A percentile compares a stretch with the other conserved stretches of the same genome.
phyloP scores from a whole-genome alignment of 2,113 vertebrate species.

The Chaetodon auriga region DNA sequence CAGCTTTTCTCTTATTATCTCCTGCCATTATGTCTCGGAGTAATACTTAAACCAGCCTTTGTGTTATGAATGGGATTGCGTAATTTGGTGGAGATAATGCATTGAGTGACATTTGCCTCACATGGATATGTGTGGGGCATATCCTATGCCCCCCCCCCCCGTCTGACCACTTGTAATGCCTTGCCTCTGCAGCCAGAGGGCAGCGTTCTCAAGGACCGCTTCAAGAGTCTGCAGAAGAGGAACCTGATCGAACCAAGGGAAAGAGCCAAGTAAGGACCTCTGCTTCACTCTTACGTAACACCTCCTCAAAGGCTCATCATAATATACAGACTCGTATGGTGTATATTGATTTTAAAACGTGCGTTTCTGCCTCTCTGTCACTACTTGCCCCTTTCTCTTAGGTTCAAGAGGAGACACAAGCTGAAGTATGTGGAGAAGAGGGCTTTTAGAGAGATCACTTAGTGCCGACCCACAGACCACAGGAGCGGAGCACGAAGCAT shows the following conservation, averaged over 20 bases:
- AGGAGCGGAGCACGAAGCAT: not conserved
- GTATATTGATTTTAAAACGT: conserved; percentile 9
- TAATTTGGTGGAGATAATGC: conserved; percentile 41
- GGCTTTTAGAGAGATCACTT: conserved; percentile 89
- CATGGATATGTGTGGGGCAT: conserved; percentile 7
- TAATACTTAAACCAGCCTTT: conserved; percentile 43
- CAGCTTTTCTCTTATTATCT: conserved; percentile 26
- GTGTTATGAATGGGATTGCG: conserved; percentile 27
- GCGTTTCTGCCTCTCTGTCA: not conserved
- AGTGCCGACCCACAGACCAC: conserved; percentile 8
- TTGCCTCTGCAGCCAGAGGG: conserved; percentile 88
- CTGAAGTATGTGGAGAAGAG: conserved; percentile 92
- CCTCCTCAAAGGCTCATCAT: not conserved
- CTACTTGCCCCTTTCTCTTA: conserved; percentile 54
- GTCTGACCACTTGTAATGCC: conserved; percentile 39
- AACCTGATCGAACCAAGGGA: conserved; percentile 93
- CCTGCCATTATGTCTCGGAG: conserved; percentile 20
- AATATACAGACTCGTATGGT: conserved; percentile 1
- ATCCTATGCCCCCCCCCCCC: not conserved
- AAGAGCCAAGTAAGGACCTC: conserved; percentile 89
- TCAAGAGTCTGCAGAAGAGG: conserved; percentile 94
- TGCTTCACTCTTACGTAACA: conserved; percentile 36
- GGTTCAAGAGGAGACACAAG: conserved; percentile 91
- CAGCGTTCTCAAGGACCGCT: conserved; percentile 90
- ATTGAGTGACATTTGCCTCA: conserved; percentile 5